Percentiles rank a stretch among this genome's conserved stretches.
Evolutionary conservation across 2,113 vertebrate species (phyloP).

Genomic region (Eublepharis macularius): DNA sequence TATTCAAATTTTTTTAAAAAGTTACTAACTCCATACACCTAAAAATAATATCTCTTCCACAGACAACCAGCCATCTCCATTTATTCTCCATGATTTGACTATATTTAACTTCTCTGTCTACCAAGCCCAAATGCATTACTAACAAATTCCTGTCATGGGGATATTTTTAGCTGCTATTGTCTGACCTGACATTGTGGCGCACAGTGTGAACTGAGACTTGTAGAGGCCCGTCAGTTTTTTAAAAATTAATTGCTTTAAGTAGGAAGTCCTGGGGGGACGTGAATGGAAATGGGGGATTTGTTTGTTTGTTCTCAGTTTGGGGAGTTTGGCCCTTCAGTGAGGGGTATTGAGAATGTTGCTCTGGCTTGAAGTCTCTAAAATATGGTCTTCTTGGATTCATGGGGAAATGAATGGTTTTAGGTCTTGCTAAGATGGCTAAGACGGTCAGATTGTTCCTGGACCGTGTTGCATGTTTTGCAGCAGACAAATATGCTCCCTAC

Average conservation of each 20-base stretch:
- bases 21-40: slow-evolving; percentile 17
- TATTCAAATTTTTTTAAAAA: accelerated
- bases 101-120: slow-evolving; percentile 71
- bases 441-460: too few relatives aligned
- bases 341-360: not conserved
- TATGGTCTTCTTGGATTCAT: too few relatives aligned
- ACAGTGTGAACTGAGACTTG: not conserved
- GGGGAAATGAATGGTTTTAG: too few relatives aligned
- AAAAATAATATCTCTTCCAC: slow-evolving; percentile 48
- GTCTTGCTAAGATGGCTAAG: too few relatives aligned
- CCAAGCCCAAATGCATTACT: slow-evolving; percentile 59
- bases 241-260: slow-evolving; percentile 8
- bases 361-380: not conserved
- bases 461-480: too few relatives aligned
- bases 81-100: slow-evolving; percentile 54
- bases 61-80: slow-evolving; percentile 35
- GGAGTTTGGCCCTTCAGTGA: not conserved
- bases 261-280: slow-evolving; percentile 31
- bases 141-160: slow-evolving; percentile 65
- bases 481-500: too few relatives aligned
- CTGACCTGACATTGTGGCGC: slow-evolving; percentile 40
- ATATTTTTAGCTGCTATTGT: slow-evolving; percentile 81
- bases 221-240: slow-evolving; percentile 25
- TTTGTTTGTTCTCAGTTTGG: slow-evolving; percentile 29
- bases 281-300: slow-evolving; percentile 13